These are phyloP conservation scores for Cremastinae sp. DNA, from an alignment of 2,888 invertebrate genomes.

Conservation along the genomic window DNA sequence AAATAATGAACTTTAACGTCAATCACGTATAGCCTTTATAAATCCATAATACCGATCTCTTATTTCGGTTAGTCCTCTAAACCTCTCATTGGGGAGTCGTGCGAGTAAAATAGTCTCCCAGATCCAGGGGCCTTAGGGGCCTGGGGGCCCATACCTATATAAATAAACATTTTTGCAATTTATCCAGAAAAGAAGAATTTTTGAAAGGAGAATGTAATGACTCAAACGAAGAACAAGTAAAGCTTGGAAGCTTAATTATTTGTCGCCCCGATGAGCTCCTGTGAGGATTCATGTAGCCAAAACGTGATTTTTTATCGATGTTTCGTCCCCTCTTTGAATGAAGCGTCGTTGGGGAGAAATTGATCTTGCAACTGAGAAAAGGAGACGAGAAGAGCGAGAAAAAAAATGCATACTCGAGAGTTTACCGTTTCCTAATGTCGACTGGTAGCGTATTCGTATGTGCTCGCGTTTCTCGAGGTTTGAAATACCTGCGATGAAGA, in stretches of 20 bases:
- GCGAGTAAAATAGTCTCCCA: no score
- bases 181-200: no score
- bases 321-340: slow-evolving; percentile 8
- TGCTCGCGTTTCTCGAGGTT: not conserved
- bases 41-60: no score
- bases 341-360: slow-evolving; percentile 40
- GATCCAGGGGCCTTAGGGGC: no score
- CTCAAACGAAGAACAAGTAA: slow-evolving; percentile 1
- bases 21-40: no score
- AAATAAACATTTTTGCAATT: no score
- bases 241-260: slow-evolving; percentile 29
- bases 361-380: slow-evolving; percentile 4
- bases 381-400: no score
- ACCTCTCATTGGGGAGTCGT: no score
- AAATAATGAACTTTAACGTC: no score
- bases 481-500: slow-evolving; percentile 40
- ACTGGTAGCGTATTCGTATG: slow-evolving; percentile 22
- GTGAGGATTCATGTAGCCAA: slow-evolving; percentile 40
- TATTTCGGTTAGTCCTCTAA: no score
- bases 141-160: no score
- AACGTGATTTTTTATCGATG: slow-evolving; percentile 1
- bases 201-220: not conserved
- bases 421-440: slow-evolving; percentile 29
- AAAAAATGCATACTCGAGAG: slow-evolving; percentile 40
- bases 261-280: slow-evolving; percentile 14